These are phyloP conservation scores for Limnephilus lunatus DNA, from an alignment of 2,888 invertebrate genomes.

Conservation along the genomic window DNA sequence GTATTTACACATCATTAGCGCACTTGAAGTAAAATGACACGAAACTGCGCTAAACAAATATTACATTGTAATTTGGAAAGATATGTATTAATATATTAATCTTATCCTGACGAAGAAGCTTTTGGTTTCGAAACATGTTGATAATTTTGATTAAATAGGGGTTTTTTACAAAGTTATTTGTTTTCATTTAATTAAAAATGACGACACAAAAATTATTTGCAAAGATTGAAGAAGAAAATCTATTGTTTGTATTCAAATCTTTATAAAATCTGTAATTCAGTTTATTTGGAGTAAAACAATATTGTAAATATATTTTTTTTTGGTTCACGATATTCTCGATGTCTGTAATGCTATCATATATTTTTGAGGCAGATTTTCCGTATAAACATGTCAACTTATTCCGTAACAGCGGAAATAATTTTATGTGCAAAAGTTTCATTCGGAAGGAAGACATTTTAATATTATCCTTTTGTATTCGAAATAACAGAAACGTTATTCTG, in stretches of 20 bases:
- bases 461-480: neutral
- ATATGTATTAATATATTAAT: too few species aligned
- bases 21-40: too few species aligned
- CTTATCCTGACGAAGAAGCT: too few species aligned
- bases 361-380: neutral
- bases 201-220: too few species aligned
- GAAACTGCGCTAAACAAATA: too few species aligned
- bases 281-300: neutral
- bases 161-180: too few species aligned
- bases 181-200: too few species aligned
- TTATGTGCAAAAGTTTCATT: neutral
- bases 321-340: neutral
- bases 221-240: too few species aligned
- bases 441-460: slow-evolving; percentile 30
- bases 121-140: too few species aligned
- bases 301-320: neutral
- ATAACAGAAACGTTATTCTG: neutral
- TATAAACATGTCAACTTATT: slow-evolving; percentile 8
- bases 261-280: neutral
- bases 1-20: too few species aligned
- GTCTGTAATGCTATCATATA: neutral
- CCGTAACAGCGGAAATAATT: slow-evolving; percentile 7
- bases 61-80: too few species aligned
- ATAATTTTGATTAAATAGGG: too few species aligned
- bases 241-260: neutral